Evolutionary conservation across 2,113 vertebrate genomes (phyloP), one percentile per base, ranked within the genome.

Genomic region (Oreotragus oreotragus): DNA sequence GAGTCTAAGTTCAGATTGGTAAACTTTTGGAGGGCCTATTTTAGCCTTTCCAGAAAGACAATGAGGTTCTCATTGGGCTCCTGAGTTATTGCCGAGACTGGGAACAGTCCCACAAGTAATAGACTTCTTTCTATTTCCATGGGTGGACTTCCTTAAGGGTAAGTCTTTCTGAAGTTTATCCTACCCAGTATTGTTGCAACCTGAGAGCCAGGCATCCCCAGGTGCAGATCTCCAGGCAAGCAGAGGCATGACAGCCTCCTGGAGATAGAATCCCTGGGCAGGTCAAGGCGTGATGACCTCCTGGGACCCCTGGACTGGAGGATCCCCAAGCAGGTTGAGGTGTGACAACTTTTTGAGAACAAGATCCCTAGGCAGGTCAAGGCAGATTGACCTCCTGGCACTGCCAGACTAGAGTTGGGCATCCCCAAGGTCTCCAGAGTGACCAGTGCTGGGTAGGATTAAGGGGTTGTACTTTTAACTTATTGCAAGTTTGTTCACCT

Each of bases 61-160:
- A 9, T 17, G 30, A 30, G 30, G 30, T n/a, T n/a, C 64, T 70
- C 4, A 0, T 36, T 36, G 9, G n/a, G 10, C 4, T 70, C 19
- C 66, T 70, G n/a, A 70, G 2, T 39, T 23, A 39, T 23, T 70
- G 19, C 66, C 39, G 66, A 70, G 21, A 70, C 66, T 39, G 19
- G n/a, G 19, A 19, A 70, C 19, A 23, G 10, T 70, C 19, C 66
- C 66, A 70, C 2, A 39, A 39, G n/a, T 70, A 39, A 70, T 39
- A 70, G 19, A 19, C n/a, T 70, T 70, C n/a, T 10, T 70, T 70
- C 10, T 70, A 23, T 36, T 70, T 23, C 19, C 66, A 70, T 39
- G n/a, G 19, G n/a, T 23, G 9, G n/a, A 36, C 17, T 70, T 70
- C 64, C 64, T 21, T 36, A 70, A 9, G n/a, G 64, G n/a, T 70